Evolutionary conservation across 1,140 invertebrate genomes (phyloP).

Genomic region (Heliconius eleuchia): DNA sequence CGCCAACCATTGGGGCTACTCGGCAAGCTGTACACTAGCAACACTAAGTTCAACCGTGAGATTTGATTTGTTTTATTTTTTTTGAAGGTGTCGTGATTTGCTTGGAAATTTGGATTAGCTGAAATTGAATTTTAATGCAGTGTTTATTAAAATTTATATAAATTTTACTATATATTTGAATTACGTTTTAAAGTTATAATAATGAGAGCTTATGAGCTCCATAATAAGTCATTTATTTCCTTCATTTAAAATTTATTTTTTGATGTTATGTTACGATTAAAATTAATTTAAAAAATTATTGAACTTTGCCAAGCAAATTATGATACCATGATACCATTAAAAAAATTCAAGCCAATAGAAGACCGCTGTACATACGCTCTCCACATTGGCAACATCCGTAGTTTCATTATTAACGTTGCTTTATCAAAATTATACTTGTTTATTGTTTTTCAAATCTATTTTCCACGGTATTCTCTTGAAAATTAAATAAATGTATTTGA

Average conservation of each 20-base stretch:
- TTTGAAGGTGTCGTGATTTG: neutral
- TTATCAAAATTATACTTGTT: neutral
- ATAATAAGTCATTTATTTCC: too few species aligned
- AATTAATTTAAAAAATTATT: neutral
- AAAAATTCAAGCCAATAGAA: conserved; percentile 24
- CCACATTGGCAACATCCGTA: conserved; percentile 50
- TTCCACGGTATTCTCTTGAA: neutral
- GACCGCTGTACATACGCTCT: conserved; percentile 62
- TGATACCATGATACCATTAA: neutral
- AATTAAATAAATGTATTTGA: neutral
- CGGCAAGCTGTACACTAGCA: conserved; percentile 79
- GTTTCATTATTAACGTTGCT: conserved; percentile 13
- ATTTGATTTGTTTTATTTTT: conserved; percentile 8
- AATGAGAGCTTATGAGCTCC: too few species aligned
- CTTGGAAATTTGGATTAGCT: neutral
- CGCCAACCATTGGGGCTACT: conserved; percentile 84
- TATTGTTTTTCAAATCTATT: neutral
- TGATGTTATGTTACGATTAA: too few species aligned
- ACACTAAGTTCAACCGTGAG: conserved; percentile 77
- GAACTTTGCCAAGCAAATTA: conserved; percentile 16
- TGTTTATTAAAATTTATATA: too few species aligned
- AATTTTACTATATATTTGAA: too few species aligned
- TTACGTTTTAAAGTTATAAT: too few species aligned
- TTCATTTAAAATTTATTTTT: too few species aligned
- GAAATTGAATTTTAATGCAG: too few species aligned